Evolutionary conservation across 53 echinoderm and acorn worm species (phyloP).

Genomic region (Apostichopus leukothele): DNA sequence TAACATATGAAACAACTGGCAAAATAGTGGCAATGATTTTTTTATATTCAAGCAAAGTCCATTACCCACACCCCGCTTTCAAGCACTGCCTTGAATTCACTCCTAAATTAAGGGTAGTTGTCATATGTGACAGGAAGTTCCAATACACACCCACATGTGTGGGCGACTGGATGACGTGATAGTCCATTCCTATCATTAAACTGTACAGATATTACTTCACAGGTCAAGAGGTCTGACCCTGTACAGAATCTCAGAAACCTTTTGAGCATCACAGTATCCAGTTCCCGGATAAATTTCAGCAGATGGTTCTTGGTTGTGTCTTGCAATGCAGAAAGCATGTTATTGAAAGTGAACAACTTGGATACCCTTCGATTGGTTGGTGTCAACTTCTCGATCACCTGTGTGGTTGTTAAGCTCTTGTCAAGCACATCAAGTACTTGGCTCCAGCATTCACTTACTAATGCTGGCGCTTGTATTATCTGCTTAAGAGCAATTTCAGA

Average conservation of each 20-base stretch:
- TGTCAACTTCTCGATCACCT: constrained; percentile 10
- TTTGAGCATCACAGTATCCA: not conserved
- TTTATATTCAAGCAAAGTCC: constrained; percentile 49
- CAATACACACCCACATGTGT: constrained; percentile 56
- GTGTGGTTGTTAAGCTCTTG: not conserved
- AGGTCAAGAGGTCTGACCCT: constrained; percentile 46
- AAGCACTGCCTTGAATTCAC: constrained; percentile 57
- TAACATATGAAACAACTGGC: not conserved
- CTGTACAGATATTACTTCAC: constrained; percentile 37
- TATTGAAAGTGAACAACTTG: not conserved
- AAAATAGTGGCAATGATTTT: not conserved
- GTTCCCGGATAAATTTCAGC: not conserved
- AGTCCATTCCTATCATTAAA: constrained; percentile 46
- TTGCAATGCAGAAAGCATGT: constrained; percentile 1
- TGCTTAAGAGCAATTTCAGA: constrained; percentile 33
- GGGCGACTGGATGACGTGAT: constrained; percentile 54
- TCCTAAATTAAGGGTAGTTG: constrained; percentile 57
- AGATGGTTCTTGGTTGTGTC: constrained; percentile 2
- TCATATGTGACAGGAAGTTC: constrained; percentile 49
- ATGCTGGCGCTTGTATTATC: constrained; percentile 32
- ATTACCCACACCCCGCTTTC: constrained; percentile 57
- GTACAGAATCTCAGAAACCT: constrained; percentile 51
- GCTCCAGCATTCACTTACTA: constrained; percentile 31
- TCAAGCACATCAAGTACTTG: constrained; percentile 13
- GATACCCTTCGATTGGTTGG: constrained; percentile 9